Evolutionary conservation across 2,113 vertebrate species (phyloP), one percentile per base, ranked within the genome.

Genomic region (Myiozetetes cayanensis): DNA sequence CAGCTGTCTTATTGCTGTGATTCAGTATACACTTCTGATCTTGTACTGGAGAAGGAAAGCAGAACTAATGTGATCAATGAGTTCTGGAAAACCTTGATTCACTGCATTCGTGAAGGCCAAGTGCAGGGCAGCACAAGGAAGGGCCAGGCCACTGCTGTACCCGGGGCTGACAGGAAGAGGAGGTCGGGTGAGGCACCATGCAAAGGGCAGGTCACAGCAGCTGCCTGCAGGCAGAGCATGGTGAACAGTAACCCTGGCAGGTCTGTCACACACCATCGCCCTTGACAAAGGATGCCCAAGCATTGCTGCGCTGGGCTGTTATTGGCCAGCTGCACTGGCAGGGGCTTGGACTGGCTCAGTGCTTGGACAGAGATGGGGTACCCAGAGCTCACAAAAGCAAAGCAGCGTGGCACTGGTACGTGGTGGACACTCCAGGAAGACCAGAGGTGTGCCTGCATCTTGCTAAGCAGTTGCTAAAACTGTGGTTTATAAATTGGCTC

Each of bases 401-500:
- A 67, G 21, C 44, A 47, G 39, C 52, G 4, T 10, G 43, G 65
- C 56, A 61, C 33, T 4, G 27, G 14, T 6, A 62, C 1, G 6
- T 23, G 19, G 53, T 56, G 58, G 46, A 67, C 82, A 27, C n/a
- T 62, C 58, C 79, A 62, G 55, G 65, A 78, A 76, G 55, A 65
- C 6, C 0, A 0, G 53, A 83, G 37, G 31, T n/a, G 50, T 2
- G 52, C 43, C 65, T 86, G 72, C 43, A 35, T 78, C 70, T 56
- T 80, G 53, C 56, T 77, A 81, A 90, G 39, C 8, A n/a, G 74
- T 84, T 23, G 25, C 81, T 83, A 80, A 90, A 94, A 74, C 59
- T 67, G 50, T 24, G n/a, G 47, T 81, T 93, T 81, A 88, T 77
- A 89, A 76, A 78, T 23, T 77, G 76, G 12, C 83, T 76, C 83